Evolutionary conservation across 2,888 invertebrate genomes (phyloP), one percentile per base, ranked within the genome.

Genomic region (Heliconius ethilla): DNA sequence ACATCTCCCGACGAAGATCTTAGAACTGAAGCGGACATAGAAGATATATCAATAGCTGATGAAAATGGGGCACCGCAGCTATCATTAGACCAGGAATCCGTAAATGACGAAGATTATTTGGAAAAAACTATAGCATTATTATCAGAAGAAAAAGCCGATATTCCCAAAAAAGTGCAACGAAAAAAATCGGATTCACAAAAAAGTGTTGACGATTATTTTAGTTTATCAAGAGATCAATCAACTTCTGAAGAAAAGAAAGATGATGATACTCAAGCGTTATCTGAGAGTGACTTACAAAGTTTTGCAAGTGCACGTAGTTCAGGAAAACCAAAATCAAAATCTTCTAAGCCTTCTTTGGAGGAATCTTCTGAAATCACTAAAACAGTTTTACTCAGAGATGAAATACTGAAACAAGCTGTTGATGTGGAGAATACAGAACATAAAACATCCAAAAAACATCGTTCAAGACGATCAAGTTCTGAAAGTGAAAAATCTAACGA

Each of bases 11-110:
- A 96, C 83, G 97, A 98, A 85, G 98, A 98, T 87, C 92, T 97
- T 80, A 95, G 97, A 76, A 98, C 98, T 0, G 98, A 98, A 91
- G 97, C 97, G 0, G 98, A 97, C 82, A 93, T 98, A 81, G 98
- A 98, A 87, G 98, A 98, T 84, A 96, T 97, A 79, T 98, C 98
- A 0, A 96, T 97, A 77, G 96, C 96, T 65, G 97, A 98, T 86
- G 97, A 97, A 85, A 96, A 96, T 73, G 91, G 88, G n/a, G 84
- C 86, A 0, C 90, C 89, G 0, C 91, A 91, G 76, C 82, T 93
- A 40, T 93, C 93, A 27, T 91, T 96, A 78, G 95, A 96, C 77
- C 95, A 94, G 77, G 93, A 95, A 22, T 87, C 95, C 10, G 93
- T 92, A 33, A 72, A 72, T 1, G 89, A 89, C 7, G 95, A 95